phyloP scores from a whole-genome alignment of 2,888 invertebrate genomes.

The Vandiemenella viatica region DNA sequence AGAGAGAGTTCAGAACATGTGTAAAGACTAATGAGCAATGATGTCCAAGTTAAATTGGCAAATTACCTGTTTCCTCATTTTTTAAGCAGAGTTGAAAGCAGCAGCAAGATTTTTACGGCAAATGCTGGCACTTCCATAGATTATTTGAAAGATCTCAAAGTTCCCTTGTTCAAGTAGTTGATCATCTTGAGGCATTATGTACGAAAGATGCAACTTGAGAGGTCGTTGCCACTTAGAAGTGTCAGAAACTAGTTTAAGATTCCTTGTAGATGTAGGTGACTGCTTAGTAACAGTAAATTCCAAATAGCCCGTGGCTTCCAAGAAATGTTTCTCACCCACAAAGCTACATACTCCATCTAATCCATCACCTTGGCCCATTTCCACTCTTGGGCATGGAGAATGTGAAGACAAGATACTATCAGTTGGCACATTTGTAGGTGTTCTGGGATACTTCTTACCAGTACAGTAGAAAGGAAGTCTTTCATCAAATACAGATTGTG shows the following conservation, averaged over 20 bases:
- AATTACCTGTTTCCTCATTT: too few species aligned
- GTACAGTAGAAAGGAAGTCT: not conserved
- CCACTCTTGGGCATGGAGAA: not conserved
- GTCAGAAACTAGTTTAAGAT: constrained; percentile 4
- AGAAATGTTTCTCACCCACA: not conserved
- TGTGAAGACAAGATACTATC: not conserved
- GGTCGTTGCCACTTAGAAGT: constrained; percentile 6
- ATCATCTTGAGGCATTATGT: not conserved
- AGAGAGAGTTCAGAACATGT: too few species aligned
- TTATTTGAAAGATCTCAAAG: constrained; percentile 7
- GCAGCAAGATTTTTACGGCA: constrained; percentile 8
- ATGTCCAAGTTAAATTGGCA: too few species aligned
- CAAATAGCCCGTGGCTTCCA: not conserved
- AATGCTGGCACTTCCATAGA: constrained; percentile 6
- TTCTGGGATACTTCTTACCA: not conserved
- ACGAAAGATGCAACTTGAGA: constrained; percentile 4
- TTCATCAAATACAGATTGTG: too few species aligned
- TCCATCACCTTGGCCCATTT: constrained; percentile 1
- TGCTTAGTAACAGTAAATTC: not conserved
- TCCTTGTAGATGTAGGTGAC: constrained; percentile 1
- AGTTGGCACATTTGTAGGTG: not conserved
- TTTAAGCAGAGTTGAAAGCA: too few species aligned
- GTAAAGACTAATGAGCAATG: too few species aligned
- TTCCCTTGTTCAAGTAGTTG: not conserved
- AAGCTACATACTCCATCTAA: not conserved